Percentiles rank a stretch among this genome's conserved stretches.
Evolutionary conservation across 2,888 invertebrate species (phyloP).

Genomic region (Cecidostiba fungosa): DNA sequence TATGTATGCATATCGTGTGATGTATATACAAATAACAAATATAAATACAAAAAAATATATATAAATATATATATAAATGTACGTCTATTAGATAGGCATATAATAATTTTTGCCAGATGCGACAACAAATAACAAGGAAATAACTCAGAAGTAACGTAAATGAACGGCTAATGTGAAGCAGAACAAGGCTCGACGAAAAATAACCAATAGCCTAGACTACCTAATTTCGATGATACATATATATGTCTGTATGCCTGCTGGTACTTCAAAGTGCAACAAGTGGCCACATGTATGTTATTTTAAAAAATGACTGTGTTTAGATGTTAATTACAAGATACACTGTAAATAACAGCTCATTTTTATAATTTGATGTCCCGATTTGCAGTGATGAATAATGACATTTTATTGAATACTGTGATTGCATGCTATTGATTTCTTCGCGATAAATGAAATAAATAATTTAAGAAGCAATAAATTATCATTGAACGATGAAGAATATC

Average conservation of each 20-base stretch:
- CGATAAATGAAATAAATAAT: not conserved
- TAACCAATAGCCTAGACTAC: slow-evolving; percentile 54
- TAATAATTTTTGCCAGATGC: slow-evolving; percentile 50
- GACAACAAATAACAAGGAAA: slow-evolving; percentile 41
- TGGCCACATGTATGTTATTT: slow-evolving; percentile 52
- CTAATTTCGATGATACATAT: slow-evolving; percentile 56
- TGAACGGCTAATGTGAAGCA: slow-evolving; percentile 29
- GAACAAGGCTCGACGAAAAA: slow-evolving; percentile 30
- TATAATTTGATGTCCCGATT: slow-evolving; percentile 5
- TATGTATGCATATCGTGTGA: slow-evolving; percentile 73
- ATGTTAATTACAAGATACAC: slow-evolving; percentile 32
- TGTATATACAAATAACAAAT: slow-evolving; percentile 67
- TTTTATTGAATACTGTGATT: slow-evolving; percentile 47
- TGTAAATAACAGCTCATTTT: slow-evolving; percentile 48
- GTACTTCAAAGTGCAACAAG: slow-evolving; percentile 52
- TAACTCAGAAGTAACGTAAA: slow-evolving; percentile 26
- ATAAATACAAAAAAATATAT: slow-evolving; percentile 65
- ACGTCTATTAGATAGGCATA: slow-evolving; percentile 60
- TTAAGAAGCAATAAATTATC: slow-evolving; percentile 50
- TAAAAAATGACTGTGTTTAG: slow-evolving; percentile 40
- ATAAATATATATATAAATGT: slow-evolving; percentile 55
- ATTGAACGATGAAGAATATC: not conserved
- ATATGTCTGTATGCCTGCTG: slow-evolving; percentile 54
- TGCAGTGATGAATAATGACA: slow-evolving; percentile 17
- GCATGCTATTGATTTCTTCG: slow-evolving; percentile 11